Evolutionary conservation across 2,113 vertebrate species (phyloP).

Genomic region (Chaetura pelagica): DNA sequence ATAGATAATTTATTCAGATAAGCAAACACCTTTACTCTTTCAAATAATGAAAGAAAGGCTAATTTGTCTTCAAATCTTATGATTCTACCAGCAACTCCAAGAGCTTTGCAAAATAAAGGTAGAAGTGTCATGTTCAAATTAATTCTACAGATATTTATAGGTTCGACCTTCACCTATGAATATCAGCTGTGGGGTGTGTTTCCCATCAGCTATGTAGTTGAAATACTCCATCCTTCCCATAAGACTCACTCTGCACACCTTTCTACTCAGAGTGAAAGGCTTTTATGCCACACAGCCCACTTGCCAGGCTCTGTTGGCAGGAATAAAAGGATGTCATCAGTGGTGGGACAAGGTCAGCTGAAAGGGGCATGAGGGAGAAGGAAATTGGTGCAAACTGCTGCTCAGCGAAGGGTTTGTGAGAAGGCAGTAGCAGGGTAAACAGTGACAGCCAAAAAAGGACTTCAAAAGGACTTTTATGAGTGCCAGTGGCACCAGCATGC

Average conservation of each 20-base stretch:
- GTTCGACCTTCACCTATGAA: background rate
- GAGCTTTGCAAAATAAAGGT: background rate
- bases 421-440: background rate
- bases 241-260: background rate
- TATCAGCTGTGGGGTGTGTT: background rate
- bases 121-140: background rate
- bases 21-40: background rate
- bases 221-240: background rate
- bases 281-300: background rate
- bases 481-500: background rate
- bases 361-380: background rate
- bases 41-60: background rate
- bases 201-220: background rate
- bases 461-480: background rate
- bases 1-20: background rate
- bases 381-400: background rate
- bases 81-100: background rate
- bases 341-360: rapidly evolving
- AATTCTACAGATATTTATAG: background rate
- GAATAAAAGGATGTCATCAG: background rate
- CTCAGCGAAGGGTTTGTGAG: background rate
- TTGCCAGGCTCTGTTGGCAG: background rate
- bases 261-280: background rate
- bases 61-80: background rate
- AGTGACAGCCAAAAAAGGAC: background rate